Base-by-base conservation (phyloP, 2,113 vertebrate genomes). In the Grammomys dolichurus region DNA sequence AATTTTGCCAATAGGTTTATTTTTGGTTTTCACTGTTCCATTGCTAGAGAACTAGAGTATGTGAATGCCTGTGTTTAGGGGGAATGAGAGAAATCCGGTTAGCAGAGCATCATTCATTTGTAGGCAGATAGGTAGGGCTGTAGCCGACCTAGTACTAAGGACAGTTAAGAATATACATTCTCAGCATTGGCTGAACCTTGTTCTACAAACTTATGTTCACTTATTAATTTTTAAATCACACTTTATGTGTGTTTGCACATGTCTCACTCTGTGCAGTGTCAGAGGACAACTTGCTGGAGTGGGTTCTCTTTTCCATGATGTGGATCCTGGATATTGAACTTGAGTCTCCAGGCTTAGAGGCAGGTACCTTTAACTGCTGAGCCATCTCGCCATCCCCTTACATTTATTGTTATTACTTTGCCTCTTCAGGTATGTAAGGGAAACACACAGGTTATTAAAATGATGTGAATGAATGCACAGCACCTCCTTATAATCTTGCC, bases 381-480 rank as follows among this genome's bases (percentile, higher is more conserved):
- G 7, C 2, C 58, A 85, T 33, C 58, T 65, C 16, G 17, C 60
- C 7, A 19, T 40, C 46, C 26, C 17, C 26, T 31, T 77, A 87
- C 40, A 84, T 19, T 33, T 69, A 36, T 58, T 26, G 10, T 65
- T 81, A 36, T 3, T 54, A 51, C 58, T 81, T 36, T 40, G 11
- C 26, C 51, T 58, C 56, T 94, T 97, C 40, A 94, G 24, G n/a
- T 95, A 93, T 91, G 70, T 96, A 90, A 87, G 84, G 85, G 58
- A 95, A 96, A 96, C 75, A 94, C 48, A 94, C 94, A 82, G 69
- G 70, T 88, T 95, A 81, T 88, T 93, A 97, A 96, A 85, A 92
- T 93, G 40, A 72, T 82, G 58, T 91, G 84, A 96, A 87, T 93
- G 84, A 82, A 94, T 94, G 92, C 87, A 93, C 93, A 92, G 81